A percentile compares a stretch with the other conserved stretches of the same genome.
These are phyloP conservation scores for Boleophthalmus pectinirostris DNA, from an alignment of 2,113 vertebrate species.

Conservation along the genomic window DNA sequence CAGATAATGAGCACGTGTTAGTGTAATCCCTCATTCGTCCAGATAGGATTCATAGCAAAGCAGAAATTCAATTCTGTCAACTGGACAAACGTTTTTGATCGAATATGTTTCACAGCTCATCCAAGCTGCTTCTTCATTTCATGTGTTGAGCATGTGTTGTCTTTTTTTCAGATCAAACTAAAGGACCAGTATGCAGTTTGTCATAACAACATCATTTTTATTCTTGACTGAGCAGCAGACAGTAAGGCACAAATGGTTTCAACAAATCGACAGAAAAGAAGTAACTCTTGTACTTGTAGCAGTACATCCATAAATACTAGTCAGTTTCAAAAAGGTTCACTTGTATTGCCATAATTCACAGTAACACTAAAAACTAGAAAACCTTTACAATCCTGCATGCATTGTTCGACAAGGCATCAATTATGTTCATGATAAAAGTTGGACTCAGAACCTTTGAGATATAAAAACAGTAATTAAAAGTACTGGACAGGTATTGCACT, in stretches of 20 bases:
- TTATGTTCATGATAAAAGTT: neutral
- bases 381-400: neutral
- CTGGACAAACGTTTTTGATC: no score
- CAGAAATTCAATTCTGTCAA: no score
- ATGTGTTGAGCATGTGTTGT: no score
- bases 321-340: neutral
- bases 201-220: neutral
- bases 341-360: neutral
- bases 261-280: neutral
- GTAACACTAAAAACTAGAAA: neutral
- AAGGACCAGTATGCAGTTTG: no score
- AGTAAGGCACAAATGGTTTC: neutral
- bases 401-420: neutral
- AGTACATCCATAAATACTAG: neutral
- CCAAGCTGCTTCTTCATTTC: no score
- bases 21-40: no score
- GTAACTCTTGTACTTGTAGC: conserved; percentile 2
- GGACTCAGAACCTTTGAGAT: conserved; percentile 11
- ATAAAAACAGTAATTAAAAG: conserved; percentile 7
- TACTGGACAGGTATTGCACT: neutral
- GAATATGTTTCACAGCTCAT: no score
- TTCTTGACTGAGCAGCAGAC: neutral
- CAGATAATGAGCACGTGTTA: no score
- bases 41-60: no score
- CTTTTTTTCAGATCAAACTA: no score